Evolutionary conservation across 2,888 invertebrate species (phyloP).

Genomic region (Sepiola atlantica): DNA sequence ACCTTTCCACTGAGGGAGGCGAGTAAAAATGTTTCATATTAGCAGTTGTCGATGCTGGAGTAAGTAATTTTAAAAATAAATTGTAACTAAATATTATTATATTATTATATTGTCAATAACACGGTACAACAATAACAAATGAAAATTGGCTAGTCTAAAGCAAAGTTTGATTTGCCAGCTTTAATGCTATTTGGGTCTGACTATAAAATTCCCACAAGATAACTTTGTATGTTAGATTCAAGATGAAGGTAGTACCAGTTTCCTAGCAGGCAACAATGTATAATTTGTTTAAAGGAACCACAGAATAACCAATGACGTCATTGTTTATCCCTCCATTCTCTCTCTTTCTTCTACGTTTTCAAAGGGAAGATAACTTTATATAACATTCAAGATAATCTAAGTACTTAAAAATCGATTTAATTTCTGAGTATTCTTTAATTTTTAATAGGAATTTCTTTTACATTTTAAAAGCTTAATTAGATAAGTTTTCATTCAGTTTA

Average conservation of each 20-base stretch:
- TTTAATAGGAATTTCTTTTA: not conserved
- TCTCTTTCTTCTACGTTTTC: not conserved
- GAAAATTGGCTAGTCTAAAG: too few relatives aligned
- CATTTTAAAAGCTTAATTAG: not conserved
- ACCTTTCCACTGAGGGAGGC: too few relatives aligned
- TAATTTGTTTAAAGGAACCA: not conserved
- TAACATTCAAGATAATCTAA: not conserved
- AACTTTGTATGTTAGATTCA: too few relatives aligned
- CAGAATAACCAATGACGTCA: not conserved
- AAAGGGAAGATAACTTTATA: not conserved
- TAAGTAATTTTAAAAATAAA: too few relatives aligned
- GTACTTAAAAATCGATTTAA: conserved; percentile 6
- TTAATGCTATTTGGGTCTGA: too few relatives aligned
- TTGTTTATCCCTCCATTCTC: not conserved
- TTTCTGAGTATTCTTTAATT: not conserved
- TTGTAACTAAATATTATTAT: too few relatives aligned
- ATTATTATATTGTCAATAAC: too few relatives aligned
- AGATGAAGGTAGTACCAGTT: not conserved
- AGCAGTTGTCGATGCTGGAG: too few relatives aligned
- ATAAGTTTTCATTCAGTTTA: not conserved
- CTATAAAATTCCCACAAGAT: too few relatives aligned
- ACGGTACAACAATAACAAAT: too few relatives aligned
- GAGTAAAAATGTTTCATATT: too few relatives aligned
- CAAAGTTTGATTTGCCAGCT: too few relatives aligned
- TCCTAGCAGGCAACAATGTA: not conserved